Evolutionary conservation across 1,140 invertebrate genomes (phyloP).

Genomic region (Sarcophaga bullata): DNA sequence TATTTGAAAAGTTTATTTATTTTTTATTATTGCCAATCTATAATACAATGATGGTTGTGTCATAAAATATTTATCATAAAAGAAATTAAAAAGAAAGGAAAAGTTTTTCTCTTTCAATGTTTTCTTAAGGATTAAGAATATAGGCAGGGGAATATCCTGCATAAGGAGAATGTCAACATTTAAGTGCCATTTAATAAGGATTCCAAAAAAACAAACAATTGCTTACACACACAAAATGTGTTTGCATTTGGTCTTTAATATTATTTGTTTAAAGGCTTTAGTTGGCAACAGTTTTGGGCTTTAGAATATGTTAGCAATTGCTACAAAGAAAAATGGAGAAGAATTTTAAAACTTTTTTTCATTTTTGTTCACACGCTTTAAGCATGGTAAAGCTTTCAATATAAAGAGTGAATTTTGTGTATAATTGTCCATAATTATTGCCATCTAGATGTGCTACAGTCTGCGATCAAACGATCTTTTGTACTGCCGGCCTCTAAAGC

Average conservation of each 20-base stretch:
- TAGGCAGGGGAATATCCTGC: neutral
- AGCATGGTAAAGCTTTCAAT: too few relatives aligned
- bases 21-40: neutral
- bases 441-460: too few relatives aligned
- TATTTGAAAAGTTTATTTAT: conserved; percentile 7
- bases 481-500: too few relatives aligned
- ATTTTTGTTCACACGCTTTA: too few relatives aligned
- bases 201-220: neutral
- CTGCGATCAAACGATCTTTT: too few relatives aligned
- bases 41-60: too few relatives aligned
- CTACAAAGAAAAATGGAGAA: too few relatives aligned
- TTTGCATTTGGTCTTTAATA: neutral
- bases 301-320: too few relatives aligned
- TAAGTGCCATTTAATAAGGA: neutral
- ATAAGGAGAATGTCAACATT: neutral
- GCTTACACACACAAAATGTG: neutral
- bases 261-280: neutral
- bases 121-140: neutral
- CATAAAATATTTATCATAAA: neutral
- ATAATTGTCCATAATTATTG: too few relatives aligned
- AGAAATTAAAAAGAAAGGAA: neutral
- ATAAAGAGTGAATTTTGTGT: too few relatives aligned
- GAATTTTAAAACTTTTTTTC: too few relatives aligned
- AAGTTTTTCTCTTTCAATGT: neutral
- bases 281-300: neutral